A percentile compares a stretch with the other conserved stretches of the same genome.
phyloP scores from a whole-genome alignment of 2,888 invertebrate species.

The Philopedon plagiatum region DNA sequence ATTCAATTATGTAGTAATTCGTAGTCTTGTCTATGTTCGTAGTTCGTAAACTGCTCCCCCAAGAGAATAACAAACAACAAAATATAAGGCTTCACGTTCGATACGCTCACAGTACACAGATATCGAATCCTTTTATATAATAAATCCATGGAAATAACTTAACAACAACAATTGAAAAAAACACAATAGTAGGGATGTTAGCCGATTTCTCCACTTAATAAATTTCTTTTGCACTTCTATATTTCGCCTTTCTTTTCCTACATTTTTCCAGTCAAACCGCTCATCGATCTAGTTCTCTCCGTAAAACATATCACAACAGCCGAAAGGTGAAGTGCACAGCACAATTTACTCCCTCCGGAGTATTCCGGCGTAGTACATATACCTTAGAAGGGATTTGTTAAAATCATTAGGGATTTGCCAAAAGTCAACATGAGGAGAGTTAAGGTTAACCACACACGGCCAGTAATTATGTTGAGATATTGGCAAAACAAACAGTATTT shows the following conservation, averaged over 20 bases:
- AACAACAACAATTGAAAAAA: too few relatives aligned
- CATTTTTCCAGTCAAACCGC: not conserved
- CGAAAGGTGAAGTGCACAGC: conserved; percentile 11
- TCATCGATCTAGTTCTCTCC: not conserved
- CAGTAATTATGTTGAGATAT: conserved; percentile 48
- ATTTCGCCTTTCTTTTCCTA: not conserved
- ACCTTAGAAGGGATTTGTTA: conserved; percentile 35
- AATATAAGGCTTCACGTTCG: too few relatives aligned
- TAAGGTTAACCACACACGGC: conserved; percentile 36
- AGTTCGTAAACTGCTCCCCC: too few relatives aligned
- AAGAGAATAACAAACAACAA: too few relatives aligned
- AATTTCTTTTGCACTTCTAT: not conserved
- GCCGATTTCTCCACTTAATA: too few relatives aligned
- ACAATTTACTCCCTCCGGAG: conserved; percentile 24
- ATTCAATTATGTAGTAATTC: too few relatives aligned
- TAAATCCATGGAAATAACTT: too few relatives aligned
- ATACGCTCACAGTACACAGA: too few relatives aligned
- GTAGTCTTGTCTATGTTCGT: too few relatives aligned
- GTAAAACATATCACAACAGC: not conserved
- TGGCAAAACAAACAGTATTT: conserved; percentile 38
- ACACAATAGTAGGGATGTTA: too few relatives aligned
- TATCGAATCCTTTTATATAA: too few relatives aligned
- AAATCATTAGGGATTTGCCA: conserved; percentile 41
- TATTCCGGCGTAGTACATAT: conserved; percentile 24
- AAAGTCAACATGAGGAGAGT: conserved; percentile 29